A percentile compares a stretch with the other conserved stretches of the same genome.
Conservation (phyloP, 2,113 vertebrate genomes). For the Emberiza fucata region DNA sequence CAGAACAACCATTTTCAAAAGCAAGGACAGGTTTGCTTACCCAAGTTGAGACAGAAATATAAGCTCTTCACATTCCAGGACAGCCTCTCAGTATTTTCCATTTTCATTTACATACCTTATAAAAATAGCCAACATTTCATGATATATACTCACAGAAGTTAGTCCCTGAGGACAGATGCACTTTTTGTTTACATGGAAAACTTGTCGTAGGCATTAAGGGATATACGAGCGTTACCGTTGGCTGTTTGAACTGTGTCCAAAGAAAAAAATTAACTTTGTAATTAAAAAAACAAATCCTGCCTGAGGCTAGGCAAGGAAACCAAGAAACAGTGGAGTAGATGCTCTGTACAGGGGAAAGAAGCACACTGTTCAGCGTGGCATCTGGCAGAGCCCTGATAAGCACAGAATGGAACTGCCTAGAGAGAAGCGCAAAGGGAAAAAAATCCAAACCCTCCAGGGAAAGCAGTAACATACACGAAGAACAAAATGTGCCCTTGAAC, state of each 20-base stretch:
- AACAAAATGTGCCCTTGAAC: background rate
- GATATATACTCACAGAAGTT: background rate
- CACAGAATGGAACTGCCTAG: background rate
- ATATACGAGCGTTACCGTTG: conserved; percentile 10
- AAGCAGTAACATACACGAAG: background rate
- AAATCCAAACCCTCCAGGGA: background rate
- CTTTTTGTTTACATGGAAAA: conserved; percentile 52
- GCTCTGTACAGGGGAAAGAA: background rate
- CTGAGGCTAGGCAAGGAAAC: conserved; percentile 23
- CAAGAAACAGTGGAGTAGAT: conserved; percentile 10
- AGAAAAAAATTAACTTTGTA: conserved; percentile 38
- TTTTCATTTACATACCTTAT: conserved; percentile 58
- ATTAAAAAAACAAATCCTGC: conserved; percentile 54
- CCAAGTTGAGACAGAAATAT: conserved; percentile 49
- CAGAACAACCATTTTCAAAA: background rate
- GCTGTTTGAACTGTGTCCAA: conserved; percentile 49
- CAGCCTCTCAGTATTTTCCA: conserved; percentile 52
- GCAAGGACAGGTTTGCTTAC: conserved; percentile 23
- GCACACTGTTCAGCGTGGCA: background rate
- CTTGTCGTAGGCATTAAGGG: conserved; percentile 27
- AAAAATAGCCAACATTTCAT: conserved; percentile 11
- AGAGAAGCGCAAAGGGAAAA: background rate
- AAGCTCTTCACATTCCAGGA: conserved; percentile 51
- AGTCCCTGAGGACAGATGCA: conserved; percentile 44
- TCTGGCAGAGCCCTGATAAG: conserved; percentile 40